These are phyloP conservation scores for Harpagus bidentatus DNA, from an alignment of 2,113 vertebrate genomes.

Conservation along the genomic window DNA sequence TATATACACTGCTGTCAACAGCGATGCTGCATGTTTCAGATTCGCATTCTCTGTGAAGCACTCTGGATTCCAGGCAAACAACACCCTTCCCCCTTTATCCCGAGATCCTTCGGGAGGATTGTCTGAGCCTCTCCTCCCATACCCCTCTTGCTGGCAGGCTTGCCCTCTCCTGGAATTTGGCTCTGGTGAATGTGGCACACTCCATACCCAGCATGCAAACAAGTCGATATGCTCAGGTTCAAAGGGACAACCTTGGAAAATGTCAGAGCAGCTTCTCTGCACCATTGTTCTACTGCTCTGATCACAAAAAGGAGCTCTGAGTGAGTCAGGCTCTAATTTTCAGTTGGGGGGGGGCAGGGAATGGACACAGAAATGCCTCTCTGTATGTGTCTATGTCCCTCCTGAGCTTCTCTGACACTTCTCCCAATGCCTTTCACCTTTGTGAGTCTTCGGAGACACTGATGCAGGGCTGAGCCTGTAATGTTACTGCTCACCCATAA, in stretches of 20 bases:
- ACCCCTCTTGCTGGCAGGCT: not conserved
- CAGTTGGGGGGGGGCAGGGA: not conserved
- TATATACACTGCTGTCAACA: constrained; percentile 16
- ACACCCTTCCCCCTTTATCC: not conserved
- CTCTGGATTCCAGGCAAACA: not conserved
- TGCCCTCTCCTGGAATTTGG: not conserved
- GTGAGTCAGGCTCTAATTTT: not conserved
- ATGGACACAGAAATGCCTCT: not conserved
- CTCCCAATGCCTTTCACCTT: not conserved
- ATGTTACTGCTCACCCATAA: not conserved
- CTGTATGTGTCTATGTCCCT: not conserved
- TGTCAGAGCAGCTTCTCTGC: not conserved
- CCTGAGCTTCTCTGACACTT: not conserved
- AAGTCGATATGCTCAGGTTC: not conserved
- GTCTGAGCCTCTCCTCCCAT: not conserved
- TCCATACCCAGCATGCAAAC: not conserved
- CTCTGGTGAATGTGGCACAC: not conserved
- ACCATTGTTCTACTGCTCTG: not conserved
- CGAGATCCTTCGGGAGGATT: not conserved
- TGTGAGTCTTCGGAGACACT: not conserved
- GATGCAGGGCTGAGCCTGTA: not conserved
- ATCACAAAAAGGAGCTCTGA: not conserved
- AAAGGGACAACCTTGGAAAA: constrained; percentile 12
- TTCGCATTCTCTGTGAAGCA: not conserved
- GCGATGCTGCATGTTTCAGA: not conserved